A percentile compares a stretch with the other conserved stretches of the same genome.
Evolutionary conservation across 2,113 vertebrate genomes (phyloP).

Genomic region (Pollachius pollachius): DNA sequence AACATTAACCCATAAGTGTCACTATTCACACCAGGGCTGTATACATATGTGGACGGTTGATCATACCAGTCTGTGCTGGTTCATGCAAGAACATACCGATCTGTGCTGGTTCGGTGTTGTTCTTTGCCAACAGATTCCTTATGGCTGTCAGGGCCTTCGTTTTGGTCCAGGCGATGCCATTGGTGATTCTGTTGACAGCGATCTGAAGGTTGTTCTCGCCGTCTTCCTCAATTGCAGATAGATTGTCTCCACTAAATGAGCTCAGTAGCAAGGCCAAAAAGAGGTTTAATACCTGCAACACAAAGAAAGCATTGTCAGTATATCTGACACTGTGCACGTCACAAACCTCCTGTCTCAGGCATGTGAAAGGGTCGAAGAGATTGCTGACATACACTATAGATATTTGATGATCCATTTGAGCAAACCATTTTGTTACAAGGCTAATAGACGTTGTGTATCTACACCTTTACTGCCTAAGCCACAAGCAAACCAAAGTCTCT

Average conservation of each 20-base stretch:
- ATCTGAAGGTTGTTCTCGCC: slow-evolving; percentile 94
- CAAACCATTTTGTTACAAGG: too few relatives aligned
- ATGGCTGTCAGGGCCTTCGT: slow-evolving; percentile 57
- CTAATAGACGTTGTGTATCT: too few relatives aligned
- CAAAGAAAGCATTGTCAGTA: not conserved
- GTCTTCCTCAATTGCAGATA: slow-evolving; percentile 82
- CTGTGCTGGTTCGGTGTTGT: not conserved
- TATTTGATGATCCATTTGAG: too few relatives aligned
- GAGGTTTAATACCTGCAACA: slow-evolving; percentile 87
- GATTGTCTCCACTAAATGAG: slow-evolving; percentile 90
- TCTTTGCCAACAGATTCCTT: slow-evolving; percentile 49
- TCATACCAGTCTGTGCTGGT: slow-evolving; percentile 14
- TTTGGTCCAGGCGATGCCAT: slow-evolving; percentile 74
- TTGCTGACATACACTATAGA: too few relatives aligned
- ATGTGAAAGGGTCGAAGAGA: too few relatives aligned
- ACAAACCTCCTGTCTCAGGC: too few relatives aligned
- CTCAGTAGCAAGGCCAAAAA: slow-evolving; percentile 94
- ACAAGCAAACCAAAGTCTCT: too few relatives aligned
- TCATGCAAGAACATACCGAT: slow-evolving; percentile 26
- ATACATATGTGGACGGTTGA: not conserved
- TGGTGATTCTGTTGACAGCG: slow-evolving; percentile 84
- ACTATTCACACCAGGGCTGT: too few relatives aligned
- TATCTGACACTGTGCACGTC: too few relatives aligned
- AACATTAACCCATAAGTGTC: too few relatives aligned
- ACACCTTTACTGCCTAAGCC: too few relatives aligned